Percentiles rank a stretch among this genome's conserved stretches.
Conservation (phyloP, 2,888 invertebrate genomes). For the Lomographa bimaculata region DNA sequence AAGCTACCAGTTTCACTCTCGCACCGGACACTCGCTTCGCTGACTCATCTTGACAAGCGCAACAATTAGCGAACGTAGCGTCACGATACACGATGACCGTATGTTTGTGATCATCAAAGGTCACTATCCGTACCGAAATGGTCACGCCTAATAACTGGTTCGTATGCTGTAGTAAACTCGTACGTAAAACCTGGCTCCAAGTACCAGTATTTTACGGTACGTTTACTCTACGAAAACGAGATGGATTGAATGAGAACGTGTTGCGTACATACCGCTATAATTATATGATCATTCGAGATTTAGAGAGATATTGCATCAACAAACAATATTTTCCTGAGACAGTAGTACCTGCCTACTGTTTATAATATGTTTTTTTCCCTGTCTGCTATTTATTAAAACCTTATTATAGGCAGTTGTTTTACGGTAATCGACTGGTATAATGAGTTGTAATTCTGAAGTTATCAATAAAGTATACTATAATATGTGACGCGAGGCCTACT, state of each 20-base stretch:
- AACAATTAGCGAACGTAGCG: slow-evolving; percentile 77
- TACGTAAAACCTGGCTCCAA: slow-evolving; percentile 76
- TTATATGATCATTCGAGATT: slow-evolving; percentile 22
- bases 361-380: no score
- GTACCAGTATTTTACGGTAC: slow-evolving; percentile 78
- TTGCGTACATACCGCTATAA: slow-evolving; percentile 27
- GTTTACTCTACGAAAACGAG: slow-evolving; percentile 72
- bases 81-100: slow-evolving; percentile 69
- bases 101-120: slow-evolving; percentile 77
- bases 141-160: slow-evolving; percentile 84
- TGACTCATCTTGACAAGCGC: slow-evolving; percentile 73
- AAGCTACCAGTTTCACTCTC: slow-evolving; percentile 53
- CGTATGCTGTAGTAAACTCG: slow-evolving; percentile 78
- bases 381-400: no score
- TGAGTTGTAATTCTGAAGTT: no score
- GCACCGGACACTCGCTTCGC: slow-evolving; percentile 61
- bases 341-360: no score
- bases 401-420: no score
- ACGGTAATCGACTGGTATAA: no score
- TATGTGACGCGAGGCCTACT: no score
- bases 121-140: slow-evolving; percentile 83
- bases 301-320: no score
- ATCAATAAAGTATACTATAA: no score
- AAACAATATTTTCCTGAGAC: no score
- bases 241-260: slow-evolving; percentile 55